Evolutionary conservation across 2,888 invertebrate species (phyloP).

Genomic region (Lasioglossum morio): DNA sequence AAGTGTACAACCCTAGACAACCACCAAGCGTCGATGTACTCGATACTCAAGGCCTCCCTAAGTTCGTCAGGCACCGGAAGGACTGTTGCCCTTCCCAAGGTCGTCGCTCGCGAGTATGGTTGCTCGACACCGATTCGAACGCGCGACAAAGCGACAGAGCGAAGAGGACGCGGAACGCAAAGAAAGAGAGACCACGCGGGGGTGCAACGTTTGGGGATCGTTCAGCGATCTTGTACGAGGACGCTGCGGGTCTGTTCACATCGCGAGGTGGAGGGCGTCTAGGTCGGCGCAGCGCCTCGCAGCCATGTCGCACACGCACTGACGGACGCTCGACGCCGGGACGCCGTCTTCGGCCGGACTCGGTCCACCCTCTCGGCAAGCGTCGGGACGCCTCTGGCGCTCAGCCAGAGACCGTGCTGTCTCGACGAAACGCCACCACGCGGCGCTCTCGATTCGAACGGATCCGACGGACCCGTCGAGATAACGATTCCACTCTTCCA

Average conservation of each 20-base stretch:
- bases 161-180: background rate
- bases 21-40: background rate
- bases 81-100: background rate
- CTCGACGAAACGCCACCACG: constrained; percentile 56
- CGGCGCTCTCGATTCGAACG: constrained; percentile 51
- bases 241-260: constrained; percentile 67
- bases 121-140: background rate
- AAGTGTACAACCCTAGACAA: background rate
- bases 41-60: background rate
- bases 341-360: constrained; percentile 82
- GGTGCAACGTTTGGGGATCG: constrained; percentile 13
- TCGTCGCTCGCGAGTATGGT: background rate
- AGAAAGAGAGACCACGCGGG: background rate
- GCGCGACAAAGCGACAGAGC: background rate
- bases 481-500: background rate
- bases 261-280: constrained; percentile 79
- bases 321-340: constrained; percentile 84
- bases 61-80: background rate
- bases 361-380: constrained; percentile 83
- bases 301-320: constrained; percentile 84
- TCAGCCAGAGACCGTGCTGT: constrained; percentile 70
- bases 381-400: constrained; percentile 81
- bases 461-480: background rate
- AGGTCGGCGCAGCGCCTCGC: constrained; percentile 82
- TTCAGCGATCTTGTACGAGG: constrained; percentile 54